Base-by-base conservation (phyloP, 2,113 vertebrate genomes). In the Pterophyllum scalare region DNA sequence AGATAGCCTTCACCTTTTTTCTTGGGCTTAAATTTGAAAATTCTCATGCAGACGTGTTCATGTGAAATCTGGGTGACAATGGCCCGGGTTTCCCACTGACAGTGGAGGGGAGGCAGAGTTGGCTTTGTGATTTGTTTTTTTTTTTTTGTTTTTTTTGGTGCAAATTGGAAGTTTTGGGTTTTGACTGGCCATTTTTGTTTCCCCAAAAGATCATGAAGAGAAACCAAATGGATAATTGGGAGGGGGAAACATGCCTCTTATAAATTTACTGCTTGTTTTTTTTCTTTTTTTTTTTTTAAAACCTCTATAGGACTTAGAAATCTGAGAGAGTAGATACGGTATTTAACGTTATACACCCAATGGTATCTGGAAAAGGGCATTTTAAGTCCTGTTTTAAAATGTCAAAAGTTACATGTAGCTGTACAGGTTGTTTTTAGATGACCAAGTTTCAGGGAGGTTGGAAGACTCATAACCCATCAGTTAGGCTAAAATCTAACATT, bases 1-100 rank as follows among this genome's bases (percentile, higher is more conserved):
- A 52, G 84, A 89, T 87, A 83, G 85, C 74, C 35, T 77, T 89
- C 93, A 88, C 88, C 88, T 88, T 91, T 93, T 88, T 93, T 91
- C 88, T 92, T 89, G 70, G 76, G 79, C 81, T 81, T 77, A 54
- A 87, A 82, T 91, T 82, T 87, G 65, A 82, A 79, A 61, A 58
- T 88, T 82, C 76, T 87, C 82, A 75, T 87, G 78, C 84, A 57
- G 72, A 31, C 81, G 77, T 79, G 89, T 85, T 88, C 70, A 80
- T 80, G 85, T 84, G 86, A 87, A 75, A 84, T 84, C 76, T 79
- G 76, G 60, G 13, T 40, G 81, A 92, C 91, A 90, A 91, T 76
- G 54, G 75, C 8, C 5, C 1, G 22, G n/a, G 5, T 11, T 46
- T 84, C 86, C 62, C 15, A 22, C n/a, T 75, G 76, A 56, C 61